These are phyloP conservation scores for Macaria liturata DNA, from an alignment of 2,888 invertebrate genomes.

Conservation along the genomic window DNA sequence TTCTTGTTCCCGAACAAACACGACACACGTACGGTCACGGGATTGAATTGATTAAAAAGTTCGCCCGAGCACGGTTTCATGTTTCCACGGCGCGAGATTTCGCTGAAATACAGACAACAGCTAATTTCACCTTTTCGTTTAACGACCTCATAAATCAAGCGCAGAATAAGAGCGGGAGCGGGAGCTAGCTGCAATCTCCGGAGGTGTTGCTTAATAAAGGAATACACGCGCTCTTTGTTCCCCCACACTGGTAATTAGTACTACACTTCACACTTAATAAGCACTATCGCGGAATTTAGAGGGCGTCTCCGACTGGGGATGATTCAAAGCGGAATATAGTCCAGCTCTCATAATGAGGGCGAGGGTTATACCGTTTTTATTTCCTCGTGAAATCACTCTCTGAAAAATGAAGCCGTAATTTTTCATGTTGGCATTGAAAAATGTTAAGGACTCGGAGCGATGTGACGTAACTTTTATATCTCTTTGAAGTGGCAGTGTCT, in stretches of 20 bases:
- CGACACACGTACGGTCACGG: conserved; percentile 51
- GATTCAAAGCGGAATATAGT: conserved; percentile 41
- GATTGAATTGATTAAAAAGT: conserved; percentile 66
- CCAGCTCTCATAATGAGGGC: conserved; percentile 41
- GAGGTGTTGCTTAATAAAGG: conserved; percentile 46
- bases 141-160: conserved; percentile 36
- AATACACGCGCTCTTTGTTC: conserved; percentile 51
- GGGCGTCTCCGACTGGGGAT: conserved; percentile 33
- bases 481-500: conserved; percentile 8
- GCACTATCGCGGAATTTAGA: conserved; percentile 55
- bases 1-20: conserved; percentile 58
- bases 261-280: conserved; percentile 60
- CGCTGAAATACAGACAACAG: conserved; percentile 27
- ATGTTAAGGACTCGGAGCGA: conserved; percentile 10
- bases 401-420: conserved; percentile 26
- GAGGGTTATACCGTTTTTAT: conserved; percentile 32
- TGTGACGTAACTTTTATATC: conserved; percentile 15
- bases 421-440: conserved; percentile 19
- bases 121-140: conserved; percentile 34
- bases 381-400: conserved; percentile 21
- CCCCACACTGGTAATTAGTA: conserved; percentile 51
- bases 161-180: conserved; percentile 36
- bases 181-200: conserved; percentile 43
- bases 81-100: conserved; percentile 30
- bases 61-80: conserved; percentile 38